Evolutionary conservation across 2,113 vertebrate genomes (phyloP), one percentile per base, ranked within the genome.

Genomic region (Grammomys surdaster): DNA sequence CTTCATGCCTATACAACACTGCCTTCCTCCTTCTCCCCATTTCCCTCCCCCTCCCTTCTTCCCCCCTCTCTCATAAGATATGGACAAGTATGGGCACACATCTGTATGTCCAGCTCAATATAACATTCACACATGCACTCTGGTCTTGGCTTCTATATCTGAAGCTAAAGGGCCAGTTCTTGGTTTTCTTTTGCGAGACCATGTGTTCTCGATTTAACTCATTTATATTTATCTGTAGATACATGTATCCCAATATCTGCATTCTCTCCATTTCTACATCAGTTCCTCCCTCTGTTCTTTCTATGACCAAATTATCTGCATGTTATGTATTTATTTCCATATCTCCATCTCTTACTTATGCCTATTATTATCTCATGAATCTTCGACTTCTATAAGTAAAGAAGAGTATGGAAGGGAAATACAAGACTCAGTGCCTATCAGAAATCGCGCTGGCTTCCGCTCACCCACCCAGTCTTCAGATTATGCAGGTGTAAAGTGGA

Each of bases 221-320:
- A 20, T 28, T 81, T 17, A 10, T 46, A 36, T 56, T 11, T 58
- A 17, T 56, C 12, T 48, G 16, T 48, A 17, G 2, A 58, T 46
- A 11, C 43, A 36, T 8, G 17, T 36, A 46, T 40, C 20, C 19
- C 43, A 4, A 7, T 33, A 5, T 33, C 19, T 5, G 0, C 8
- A 20, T 48, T n/a, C 2, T 60, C 22, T 26, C 12, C 1, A 14
- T 12, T 7, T 19, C 11, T 54, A 51, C 11, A 36, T 70, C 60
- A 56, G 5, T 28, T n/a, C 58, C 22, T 75, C 5, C 26, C 24
- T 6, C 1, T 43, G 31, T 33, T 54, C 28, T 3, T 43, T 54
- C 28, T 3, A 4, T 54, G 3, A 17, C 31, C 24, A 14, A 43
- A 48, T 63, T 63, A 3, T 75, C 9, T 36, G 31, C 24, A 28